Base-by-base conservation (phyloP, 2,113 vertebrate genomes). In the Ginglymostoma cirratum region DNA sequence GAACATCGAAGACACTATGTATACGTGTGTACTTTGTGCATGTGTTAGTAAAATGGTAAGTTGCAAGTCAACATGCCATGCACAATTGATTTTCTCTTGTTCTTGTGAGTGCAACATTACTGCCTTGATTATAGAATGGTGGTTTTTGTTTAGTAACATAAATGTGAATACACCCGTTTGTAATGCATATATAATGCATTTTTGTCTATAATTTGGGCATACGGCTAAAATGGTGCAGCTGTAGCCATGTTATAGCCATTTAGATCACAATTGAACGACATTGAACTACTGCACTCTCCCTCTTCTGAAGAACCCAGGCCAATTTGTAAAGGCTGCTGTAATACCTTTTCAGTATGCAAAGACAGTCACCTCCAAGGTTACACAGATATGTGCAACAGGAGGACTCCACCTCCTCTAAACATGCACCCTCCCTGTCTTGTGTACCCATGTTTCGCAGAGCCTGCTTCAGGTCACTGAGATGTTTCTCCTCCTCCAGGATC, bases 81-180 rank as follows among this genome's bases (percentile, higher is more conserved):
- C 30, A 76, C 72, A 76, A 12, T 76, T 76, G 72, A 34, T 76
- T 76, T 61, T 61, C 55, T 76, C 34, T 76, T 30, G 34, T n/a
- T n/a, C 27, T 76, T 76, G 72, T 76, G 72, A 76, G 27, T 76
- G 72, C 72, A 12, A 61, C 55, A 61, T 34, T 67, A 38, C 61
- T 67, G 55, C 89, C 65, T 21, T 93, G 89, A n/a, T 93, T 93
- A 23, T 61, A 23, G 89, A 65, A 93, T 93, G 89, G 61, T 66
- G 34, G 19, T 93, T 23, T 19, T 38, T 93, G 34, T 93, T 93
- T 67, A 93, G n/a, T 93, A 93, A 93, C 42, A 67, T 93, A 93
- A 93, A 67, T 61, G 30, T 65, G 55, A 92, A 92, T 34, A 65
- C 15, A 67, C n/a, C 66, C 67, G 66, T 93, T 19, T 66, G 65